Base-by-base conservation (phyloP, 2,113 vertebrate genomes). In the Ia io region DNA sequence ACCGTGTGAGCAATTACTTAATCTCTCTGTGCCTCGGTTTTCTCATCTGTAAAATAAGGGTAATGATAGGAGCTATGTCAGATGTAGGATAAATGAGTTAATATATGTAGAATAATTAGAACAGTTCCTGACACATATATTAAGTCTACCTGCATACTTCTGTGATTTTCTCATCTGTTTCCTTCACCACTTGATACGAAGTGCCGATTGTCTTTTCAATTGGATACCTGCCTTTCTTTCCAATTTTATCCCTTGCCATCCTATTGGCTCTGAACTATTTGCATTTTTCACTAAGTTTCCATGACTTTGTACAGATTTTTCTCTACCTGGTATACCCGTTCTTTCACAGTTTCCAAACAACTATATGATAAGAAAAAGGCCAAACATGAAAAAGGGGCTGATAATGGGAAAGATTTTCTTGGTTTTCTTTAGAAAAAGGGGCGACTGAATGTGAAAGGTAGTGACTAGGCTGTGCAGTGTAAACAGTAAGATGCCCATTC, bases 401-500 rank as follows among this genome's bases (percentile, higher is more conserved):
- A 73, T 23, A n/a, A 80, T 84, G 90, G 12, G 25, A 69, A 90
- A 82, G 23, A 35, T 11, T 40, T 28, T 80, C 10, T 84, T 35
- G 14, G 9, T 88, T 67, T 91, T 96, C 63, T 94, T 87, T 65
- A 78, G 65, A 37, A 71, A 88, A 88, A 84, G 49, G 56, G 14
- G 44, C 14, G 9, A 78, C 22, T 51, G 20, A 44, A 53, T n/a
- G 9, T 35, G n/a, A 37, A 65, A 85, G 5, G 10, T 9, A 32
- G 18, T n/a, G 2, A 30, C 28, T 20, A 44, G 32, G 28, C 71
- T 42, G 32, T 8, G 20, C 9, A 1, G 0, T 70, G 5, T 35
- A 67, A 83, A 78, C 4, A 25, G 40, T 23, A 49, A 77, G 30
- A 32, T 13, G 47, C 53, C 22, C 5, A 3, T 73, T 79, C 8